These are phyloP conservation scores for Aeoliscus strigatus DNA, from an alignment of 2,797 vertebrate species.

Conservation along the genomic window DNA sequence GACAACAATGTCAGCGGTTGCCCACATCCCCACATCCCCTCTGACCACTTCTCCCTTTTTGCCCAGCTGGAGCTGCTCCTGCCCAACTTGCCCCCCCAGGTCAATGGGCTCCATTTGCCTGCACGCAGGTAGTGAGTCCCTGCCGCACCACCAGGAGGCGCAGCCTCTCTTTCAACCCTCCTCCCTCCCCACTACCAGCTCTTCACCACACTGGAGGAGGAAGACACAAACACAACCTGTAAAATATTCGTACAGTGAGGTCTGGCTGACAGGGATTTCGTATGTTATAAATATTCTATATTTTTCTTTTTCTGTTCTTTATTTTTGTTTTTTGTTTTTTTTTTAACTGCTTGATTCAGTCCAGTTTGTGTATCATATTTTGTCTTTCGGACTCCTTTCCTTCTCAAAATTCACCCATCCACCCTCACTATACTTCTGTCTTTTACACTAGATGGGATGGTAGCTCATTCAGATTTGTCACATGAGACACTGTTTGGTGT, in stretches of 20 bases:
- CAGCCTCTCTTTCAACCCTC: conserved; percentile 44
- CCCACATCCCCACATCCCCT: conserved; percentile 96
- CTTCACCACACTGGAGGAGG: conserved; percentile 57
- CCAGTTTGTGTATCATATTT: conserved; percentile 75
- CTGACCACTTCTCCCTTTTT: conserved; percentile 98
- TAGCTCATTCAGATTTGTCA: conserved; percentile 56
- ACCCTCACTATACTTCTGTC: conserved; percentile 38
- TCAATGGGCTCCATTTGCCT: conserved; percentile 94
- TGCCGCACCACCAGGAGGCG: conserved; percentile 58
- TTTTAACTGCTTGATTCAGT: conserved; percentile 75
- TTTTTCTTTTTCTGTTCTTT: conserved; percentile 64
- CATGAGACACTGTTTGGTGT: conserved; percentile 37
- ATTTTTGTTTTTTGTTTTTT: conserved; percentile 62
- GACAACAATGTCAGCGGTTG: conserved; percentile 98
- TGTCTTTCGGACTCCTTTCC: conserved; percentile 59
- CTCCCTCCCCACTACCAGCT: conserved; percentile 66
- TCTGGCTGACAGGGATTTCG: conserved; percentile 88
- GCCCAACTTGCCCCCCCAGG: conserved; percentile 87
- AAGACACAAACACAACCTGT: conserved; percentile 80
- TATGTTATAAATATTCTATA: conserved; percentile 80
- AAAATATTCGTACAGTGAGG: conserved; percentile 84
- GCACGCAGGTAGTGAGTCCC: conserved; percentile 93
- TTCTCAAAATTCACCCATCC: conserved; percentile 29
- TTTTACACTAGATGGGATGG: conserved; percentile 48
- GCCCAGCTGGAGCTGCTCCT: conserved; percentile 97